Conservation (phyloP, 2,113 vertebrate genomes). For the Podiceps cristatus region DNA sequence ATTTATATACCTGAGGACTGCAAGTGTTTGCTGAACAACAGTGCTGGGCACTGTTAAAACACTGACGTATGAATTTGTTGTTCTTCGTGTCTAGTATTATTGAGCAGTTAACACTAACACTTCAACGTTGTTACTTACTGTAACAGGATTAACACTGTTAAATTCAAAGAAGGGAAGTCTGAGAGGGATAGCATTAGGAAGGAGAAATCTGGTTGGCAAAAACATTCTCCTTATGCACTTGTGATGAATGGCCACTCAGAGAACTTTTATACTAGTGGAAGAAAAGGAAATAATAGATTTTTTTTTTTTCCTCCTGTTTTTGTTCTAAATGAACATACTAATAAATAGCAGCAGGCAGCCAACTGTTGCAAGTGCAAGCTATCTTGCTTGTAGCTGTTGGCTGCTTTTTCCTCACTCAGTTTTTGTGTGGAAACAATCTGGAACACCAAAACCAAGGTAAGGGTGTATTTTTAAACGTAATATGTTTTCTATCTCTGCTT, state of each 20-base stretch:
- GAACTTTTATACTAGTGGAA: not conserved
- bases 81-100: not conserved
- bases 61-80: not conserved
- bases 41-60: not conserved
- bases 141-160: not conserved
- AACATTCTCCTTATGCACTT: not conserved
- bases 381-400: slow-evolving; percentile 8
- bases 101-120: not conserved
- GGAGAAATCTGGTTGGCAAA: slow-evolving; percentile 39
- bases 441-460: slow-evolving; percentile 48
- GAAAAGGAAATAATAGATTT: not conserved
- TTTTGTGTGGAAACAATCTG: slow-evolving; percentile 35
- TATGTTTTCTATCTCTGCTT: not conserved
- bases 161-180: not conserved
- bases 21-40: not conserved
- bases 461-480: not conserved
- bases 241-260: not conserved
- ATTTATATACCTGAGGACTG: not conserved
- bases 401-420: slow-evolving; percentile 35
- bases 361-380: not conserved
- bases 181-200: not conserved
- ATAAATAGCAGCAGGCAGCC: not conserved
- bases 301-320: not conserved
- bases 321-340: not conserved
- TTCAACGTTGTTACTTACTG: not conserved